Evolutionary conservation across 2,113 vertebrate genomes (phyloP).

Genomic region (Lutjanus erythropterus): DNA sequence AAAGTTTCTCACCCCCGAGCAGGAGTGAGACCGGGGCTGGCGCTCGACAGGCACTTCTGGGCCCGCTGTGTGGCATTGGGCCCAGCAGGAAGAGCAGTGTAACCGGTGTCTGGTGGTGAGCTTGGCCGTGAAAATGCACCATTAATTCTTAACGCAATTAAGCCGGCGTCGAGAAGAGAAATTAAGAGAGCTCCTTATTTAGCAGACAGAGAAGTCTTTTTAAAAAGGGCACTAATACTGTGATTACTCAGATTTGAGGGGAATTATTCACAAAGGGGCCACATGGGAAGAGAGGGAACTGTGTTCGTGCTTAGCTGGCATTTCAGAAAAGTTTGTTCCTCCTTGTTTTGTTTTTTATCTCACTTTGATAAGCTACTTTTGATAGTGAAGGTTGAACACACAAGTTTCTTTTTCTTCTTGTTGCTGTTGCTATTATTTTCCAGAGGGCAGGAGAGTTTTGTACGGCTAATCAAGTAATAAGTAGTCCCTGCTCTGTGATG

Average conservation of each 20-base stretch:
- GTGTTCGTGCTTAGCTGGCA: conserved; percentile 63
- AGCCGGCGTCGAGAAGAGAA: conserved; percentile 92
- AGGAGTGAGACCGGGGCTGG: conserved; percentile 90
- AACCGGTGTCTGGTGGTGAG: conserved; percentile 93
- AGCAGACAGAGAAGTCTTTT: conserved; percentile 91
- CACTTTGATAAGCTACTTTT: conserved; percentile 53
- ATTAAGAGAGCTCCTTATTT: conserved; percentile 94
- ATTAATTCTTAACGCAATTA: conserved; percentile 99
- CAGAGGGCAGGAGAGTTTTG: conserved; percentile 26
- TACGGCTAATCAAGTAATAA: conserved; percentile 67
- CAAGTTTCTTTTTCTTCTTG: conserved; percentile 21
- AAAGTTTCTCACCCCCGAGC: conserved; percentile 83
- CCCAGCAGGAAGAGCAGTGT: conserved; percentile 93
- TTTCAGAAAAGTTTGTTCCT: conserved; percentile 56
- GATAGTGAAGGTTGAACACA: conserved; percentile 31
- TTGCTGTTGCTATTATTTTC: conserved; percentile 27
- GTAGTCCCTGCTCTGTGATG: conserved; percentile 29
- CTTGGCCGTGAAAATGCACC: conserved; percentile 93
- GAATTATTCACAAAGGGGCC: conserved; percentile 69
- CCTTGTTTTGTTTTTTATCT: conserved; percentile 48
- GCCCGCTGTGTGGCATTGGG: conserved; percentile 90
- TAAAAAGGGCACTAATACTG: conserved; percentile 89
- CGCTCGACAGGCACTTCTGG: conserved; percentile 91
- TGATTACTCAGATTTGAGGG: conserved; percentile 88
- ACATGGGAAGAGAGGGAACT: conserved; percentile 58